phyloP scores from a whole-genome alignment of 2,113 vertebrate species.

The Larimichthys polyactis region DNA sequence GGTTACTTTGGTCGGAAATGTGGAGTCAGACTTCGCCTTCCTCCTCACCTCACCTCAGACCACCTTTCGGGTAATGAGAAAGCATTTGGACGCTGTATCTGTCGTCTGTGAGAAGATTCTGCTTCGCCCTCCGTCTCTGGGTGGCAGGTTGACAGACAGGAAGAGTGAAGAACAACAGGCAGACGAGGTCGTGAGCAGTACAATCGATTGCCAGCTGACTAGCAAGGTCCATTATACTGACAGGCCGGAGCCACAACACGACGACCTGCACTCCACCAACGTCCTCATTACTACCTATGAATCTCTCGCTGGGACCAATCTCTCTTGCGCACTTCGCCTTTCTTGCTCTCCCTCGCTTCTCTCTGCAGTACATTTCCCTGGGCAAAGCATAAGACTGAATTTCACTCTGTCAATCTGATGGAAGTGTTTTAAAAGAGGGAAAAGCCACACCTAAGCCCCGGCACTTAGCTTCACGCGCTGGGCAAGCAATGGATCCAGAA shows the following conservation, averaged over 20 bases:
- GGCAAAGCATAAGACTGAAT: constrained; percentile 43
- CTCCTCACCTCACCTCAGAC: constrained; percentile 54
- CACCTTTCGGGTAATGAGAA: constrained; percentile 75
- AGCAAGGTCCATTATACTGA: constrained; percentile 77
- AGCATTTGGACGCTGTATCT: constrained; percentile 68
- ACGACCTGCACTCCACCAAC: constrained; percentile 66
- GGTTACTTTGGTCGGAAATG: constrained; percentile 27
- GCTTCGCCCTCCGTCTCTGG: constrained; percentile 67
- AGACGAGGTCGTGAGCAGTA: constrained; percentile 56
- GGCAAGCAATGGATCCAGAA: constrained; percentile 27
- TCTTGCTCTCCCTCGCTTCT: constrained; percentile 26
- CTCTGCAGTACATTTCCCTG: constrained; percentile 30
- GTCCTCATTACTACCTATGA: constrained; percentile 77
- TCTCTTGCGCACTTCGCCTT: constrained; percentile 17
- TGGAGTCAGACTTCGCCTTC: constrained; percentile 27
- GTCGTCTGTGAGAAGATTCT: constrained; percentile 65
- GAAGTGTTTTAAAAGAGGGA: constrained; percentile 49
- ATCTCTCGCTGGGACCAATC: constrained; percentile 76
- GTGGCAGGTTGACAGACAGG: constrained; percentile 76
- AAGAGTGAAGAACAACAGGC: constrained; percentile 76
- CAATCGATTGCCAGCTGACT: constrained; percentile 78
- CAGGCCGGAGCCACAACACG: constrained; percentile 69
- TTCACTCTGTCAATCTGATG: constrained; percentile 57
- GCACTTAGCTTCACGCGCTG: constrained; percentile 25
- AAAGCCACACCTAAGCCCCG: constrained; percentile 41